phyloP scores from a whole-genome alignment of 2,797 vertebrate genomes.

The Pseudochirops cupreus region DNA sequence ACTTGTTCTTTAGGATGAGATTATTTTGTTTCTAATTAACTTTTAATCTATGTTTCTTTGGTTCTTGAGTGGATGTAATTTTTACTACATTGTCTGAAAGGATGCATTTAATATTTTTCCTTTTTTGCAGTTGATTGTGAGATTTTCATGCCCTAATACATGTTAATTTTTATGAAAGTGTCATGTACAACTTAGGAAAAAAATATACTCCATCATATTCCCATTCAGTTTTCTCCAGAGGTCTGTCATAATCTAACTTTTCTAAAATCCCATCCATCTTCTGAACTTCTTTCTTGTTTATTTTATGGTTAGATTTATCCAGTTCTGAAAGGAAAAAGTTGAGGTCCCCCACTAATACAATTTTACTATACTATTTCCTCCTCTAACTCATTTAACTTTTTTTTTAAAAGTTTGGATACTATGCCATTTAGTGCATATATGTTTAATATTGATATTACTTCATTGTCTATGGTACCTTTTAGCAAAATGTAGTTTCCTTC shows the following conservation, averaged over 20 bases:
- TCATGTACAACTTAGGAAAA: background rate
- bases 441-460: background rate
- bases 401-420: background rate
- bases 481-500: background rate
- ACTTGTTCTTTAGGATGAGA: background rate
- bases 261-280: background rate
- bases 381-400: background rate
- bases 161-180: background rate
- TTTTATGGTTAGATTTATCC: background rate
- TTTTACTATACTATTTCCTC: background rate
- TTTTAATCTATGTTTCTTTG: background rate
- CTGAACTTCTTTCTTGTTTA: background rate
- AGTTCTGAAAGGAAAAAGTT: background rate
- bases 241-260: background rate
- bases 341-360: background rate
- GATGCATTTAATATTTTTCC: background rate
- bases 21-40: background rate
- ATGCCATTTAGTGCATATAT: background rate
- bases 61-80: background rate
- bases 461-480: background rate
- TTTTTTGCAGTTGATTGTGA: too few relatives aligned
- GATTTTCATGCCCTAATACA: background rate
- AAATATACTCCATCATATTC: background rate
- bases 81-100: background rate
- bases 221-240: background rate